Percentiles rank a stretch among this genome's conserved stretches.
These are phyloP conservation scores for Charanyca ferruginea DNA, from an alignment of 2,888 invertebrate species.

Conservation along the genomic window DNA sequence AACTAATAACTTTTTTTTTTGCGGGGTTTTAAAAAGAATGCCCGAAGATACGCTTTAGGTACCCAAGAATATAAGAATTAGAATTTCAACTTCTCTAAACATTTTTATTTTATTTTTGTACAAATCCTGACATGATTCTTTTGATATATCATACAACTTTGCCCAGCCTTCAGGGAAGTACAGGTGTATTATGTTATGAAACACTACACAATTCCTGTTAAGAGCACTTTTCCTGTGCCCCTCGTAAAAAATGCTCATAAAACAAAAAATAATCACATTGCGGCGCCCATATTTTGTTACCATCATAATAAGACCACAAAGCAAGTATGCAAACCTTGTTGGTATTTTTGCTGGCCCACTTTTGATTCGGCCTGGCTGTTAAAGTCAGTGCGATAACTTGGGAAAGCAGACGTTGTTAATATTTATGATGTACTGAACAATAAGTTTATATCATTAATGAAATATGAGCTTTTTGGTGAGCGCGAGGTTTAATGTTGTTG, in stretches of 20 bases:
- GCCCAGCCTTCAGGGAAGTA: too few relatives aligned
- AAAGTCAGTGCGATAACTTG: constrained; percentile 69
- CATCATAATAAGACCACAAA: constrained; percentile 26
- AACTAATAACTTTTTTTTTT: too few relatives aligned
- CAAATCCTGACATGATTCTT: too few relatives aligned
- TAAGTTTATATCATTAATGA: constrained; percentile 50
- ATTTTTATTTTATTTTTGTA: too few relatives aligned
- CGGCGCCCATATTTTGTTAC: constrained; percentile 1
- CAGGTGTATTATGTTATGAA: too few relatives aligned
- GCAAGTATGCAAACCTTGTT: constrained; percentile 44
- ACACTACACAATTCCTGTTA: not conserved
- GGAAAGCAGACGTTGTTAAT: constrained; percentile 67
- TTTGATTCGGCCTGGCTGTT: constrained; percentile 70
- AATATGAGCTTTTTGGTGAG: constrained; percentile 30
- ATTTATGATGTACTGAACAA: constrained; percentile 62
- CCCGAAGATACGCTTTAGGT: too few relatives aligned
- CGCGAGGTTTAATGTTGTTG: constrained; percentile 1
- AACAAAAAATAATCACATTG: constrained; percentile 44
- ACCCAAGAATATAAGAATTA: too few relatives aligned
- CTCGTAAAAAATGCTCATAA: constrained; percentile 15
- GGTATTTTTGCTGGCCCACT: constrained; percentile 74
- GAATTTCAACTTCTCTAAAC: too few relatives aligned
- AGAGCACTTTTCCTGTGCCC: not conserved
- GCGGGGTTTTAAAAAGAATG: too few relatives aligned
- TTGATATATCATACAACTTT: too few relatives aligned